Evolutionary conservation across 1,140 invertebrate genomes (phyloP).

Genomic region (Drosophila pallidifrons): DNA sequence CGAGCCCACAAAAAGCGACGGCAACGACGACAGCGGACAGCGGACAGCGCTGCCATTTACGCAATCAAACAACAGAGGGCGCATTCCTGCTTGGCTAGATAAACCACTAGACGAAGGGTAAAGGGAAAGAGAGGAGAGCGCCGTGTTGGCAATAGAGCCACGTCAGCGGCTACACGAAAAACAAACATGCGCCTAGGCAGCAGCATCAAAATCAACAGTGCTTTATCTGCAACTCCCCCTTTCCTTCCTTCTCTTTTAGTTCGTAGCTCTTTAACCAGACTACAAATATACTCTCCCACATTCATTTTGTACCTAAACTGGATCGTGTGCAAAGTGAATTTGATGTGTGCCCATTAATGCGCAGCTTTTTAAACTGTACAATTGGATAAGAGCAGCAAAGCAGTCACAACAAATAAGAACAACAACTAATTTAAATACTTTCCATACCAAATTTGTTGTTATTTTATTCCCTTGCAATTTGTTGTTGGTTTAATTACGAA

Average conservation of each 20-base stretch:
- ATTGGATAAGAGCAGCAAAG: slow-evolving; percentile 61
- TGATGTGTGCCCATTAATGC: slow-evolving; percentile 62
- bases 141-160: neutral
- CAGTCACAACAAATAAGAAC: slow-evolving; percentile 19
- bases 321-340: slow-evolving; percentile 56
- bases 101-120: no score
- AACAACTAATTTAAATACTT: slow-evolving; percentile 31
- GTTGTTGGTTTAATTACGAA: no score
- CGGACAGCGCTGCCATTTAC: slow-evolving; percentile 40
- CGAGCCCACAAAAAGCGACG: slow-evolving; percentile 2
- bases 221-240: slow-evolving; percentile 7
- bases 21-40: slow-evolving; percentile 2
- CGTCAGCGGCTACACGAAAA: slow-evolving; percentile 53
- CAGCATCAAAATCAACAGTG: slow-evolving; percentile 64
- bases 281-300: slow-evolving; percentile 24
- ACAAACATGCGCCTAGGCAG: slow-evolving; percentile 53
- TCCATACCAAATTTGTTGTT: slow-evolving; percentile 49
- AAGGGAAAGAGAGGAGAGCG: neutral
- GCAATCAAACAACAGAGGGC: slow-evolving; percentile 55
- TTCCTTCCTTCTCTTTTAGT: neutral
- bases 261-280: neutral
- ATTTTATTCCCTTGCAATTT: slow-evolving; percentile 42
- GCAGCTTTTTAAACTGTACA: slow-evolving; percentile 69
- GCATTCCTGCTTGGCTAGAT: slow-evolving; percentile 1
- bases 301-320: neutral